Percentiles rank a stretch among this genome's conserved stretches.
Conservation (phyloP, 1,140 invertebrate genomes). For the Diuraphis noxia region DNA sequence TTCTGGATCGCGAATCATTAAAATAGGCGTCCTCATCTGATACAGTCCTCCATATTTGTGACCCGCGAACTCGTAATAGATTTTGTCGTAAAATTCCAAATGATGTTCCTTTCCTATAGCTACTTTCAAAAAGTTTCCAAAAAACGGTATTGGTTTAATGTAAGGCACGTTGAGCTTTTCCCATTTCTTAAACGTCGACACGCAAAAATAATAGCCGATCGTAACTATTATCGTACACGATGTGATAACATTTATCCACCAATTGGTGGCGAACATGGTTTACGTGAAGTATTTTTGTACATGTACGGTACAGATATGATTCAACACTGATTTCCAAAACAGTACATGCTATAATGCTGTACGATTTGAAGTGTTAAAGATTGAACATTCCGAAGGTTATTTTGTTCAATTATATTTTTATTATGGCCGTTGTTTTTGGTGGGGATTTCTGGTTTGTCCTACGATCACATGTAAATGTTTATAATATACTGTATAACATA, state of each 20-base stretch:
- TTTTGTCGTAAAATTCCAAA: neutral
- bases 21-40: conserved; percentile 1
- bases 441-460: conserved; percentile 34
- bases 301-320: too few species aligned
- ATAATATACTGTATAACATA: too few species aligned
- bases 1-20: conserved; percentile 39
- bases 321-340: too few species aligned
- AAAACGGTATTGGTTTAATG: neutral
- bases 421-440: conserved; percentile 61
- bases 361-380: too few species aligned
- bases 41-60: conserved; percentile 39
- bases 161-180: neutral
- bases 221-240: neutral
- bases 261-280: neutral
- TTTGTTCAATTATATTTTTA: conserved; percentile 59
- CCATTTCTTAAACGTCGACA: neutral
- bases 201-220: neutral
- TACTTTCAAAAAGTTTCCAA: neutral
- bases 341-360: too few species aligned
- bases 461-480: too few species aligned
- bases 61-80: conserved; percentile 57
- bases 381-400: too few species aligned
- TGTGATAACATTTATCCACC: neutral
- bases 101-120: neutral
- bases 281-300: too few species aligned